Conservation (phyloP, 2,888 invertebrate species). For the Cephus spinipes region DNA sequence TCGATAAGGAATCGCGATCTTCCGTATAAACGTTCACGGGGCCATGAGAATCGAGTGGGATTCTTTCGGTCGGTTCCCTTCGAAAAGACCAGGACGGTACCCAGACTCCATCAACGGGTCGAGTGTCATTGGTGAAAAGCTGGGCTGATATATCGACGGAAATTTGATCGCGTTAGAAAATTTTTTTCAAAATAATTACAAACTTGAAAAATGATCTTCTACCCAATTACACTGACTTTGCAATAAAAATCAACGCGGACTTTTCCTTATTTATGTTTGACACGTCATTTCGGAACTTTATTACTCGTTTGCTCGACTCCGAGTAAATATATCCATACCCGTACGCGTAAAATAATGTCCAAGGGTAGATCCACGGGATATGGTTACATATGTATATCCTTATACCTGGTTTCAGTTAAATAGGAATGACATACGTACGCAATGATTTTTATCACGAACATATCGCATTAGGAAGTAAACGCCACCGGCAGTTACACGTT, state of each 20-base stretch:
- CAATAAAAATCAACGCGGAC: no score
- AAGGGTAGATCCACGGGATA: neutral
- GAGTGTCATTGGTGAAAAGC: neutral
- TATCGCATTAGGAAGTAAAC: constrained; percentile 15
- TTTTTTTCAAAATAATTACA: neutral
- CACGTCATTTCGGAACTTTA: neutral
- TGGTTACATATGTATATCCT: no score
- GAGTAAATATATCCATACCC: neutral
- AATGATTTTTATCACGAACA: constrained; percentile 15
- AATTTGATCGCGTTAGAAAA: neutral
- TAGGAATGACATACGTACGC: neutral
- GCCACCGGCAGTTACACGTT: neutral
- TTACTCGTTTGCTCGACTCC: neutral
- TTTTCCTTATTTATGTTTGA: neutral
- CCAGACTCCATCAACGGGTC: neutral
- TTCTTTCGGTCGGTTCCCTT: neutral
- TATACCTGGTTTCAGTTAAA: no score
- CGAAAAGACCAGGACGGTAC: neutral
- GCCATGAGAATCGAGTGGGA: neutral
- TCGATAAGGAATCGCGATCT: constrained; percentile 20
- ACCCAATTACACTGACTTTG: no score
- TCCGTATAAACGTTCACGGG: neutral
- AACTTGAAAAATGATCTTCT: no score
- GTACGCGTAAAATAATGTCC: neutral
- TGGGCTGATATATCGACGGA: neutral